Evolutionary conservation across 2,888 invertebrate species (phyloP).

Genomic region (Heteromurus nitidus): DNA sequence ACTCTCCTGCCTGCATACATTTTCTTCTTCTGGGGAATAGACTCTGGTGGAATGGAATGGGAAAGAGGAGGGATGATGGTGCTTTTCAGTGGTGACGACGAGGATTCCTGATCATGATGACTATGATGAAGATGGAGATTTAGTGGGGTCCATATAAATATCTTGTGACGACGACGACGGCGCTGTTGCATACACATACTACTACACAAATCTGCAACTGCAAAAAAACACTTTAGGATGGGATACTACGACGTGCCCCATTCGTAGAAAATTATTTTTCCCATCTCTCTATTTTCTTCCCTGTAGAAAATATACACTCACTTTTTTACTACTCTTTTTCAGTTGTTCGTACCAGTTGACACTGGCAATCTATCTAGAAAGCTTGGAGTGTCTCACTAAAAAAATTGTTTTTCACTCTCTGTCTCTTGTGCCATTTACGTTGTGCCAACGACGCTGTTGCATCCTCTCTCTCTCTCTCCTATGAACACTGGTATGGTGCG

Average conservation of each 20-base stretch:
- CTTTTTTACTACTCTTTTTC: conserved; percentile 33
- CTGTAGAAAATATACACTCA: conserved; percentile 1
- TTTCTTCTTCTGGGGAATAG: not conserved
- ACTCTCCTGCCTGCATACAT: not conserved
- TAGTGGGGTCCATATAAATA: conserved; percentile 40
- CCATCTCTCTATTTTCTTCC: conserved; percentile 8
- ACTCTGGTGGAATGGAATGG: not conserved
- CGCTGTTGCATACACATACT: no score
- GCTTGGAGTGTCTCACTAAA: conserved; percentile 1
- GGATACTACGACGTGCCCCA: not conserved
- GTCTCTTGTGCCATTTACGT: not conserved
- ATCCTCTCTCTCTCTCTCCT: conserved; percentile 11
- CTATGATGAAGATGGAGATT: conserved; percentile 41
- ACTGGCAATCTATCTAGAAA: conserved; percentile 52
- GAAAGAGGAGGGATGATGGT: conserved; percentile 21
- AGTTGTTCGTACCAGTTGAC: conserved; percentile 46
- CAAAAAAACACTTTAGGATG: conserved; percentile 13
- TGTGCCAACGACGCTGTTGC: conserved; percentile 13
- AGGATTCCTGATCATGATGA: conserved; percentile 18
- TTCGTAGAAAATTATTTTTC: not conserved
- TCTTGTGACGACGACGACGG: no score
- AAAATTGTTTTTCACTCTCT: conserved; percentile 17
- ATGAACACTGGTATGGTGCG: not conserved
- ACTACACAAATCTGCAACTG: no score
- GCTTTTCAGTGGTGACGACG: not conserved